Evolutionary conservation across 2,797 vertebrate species (phyloP).

Genomic region (Fratercula arctica): DNA sequence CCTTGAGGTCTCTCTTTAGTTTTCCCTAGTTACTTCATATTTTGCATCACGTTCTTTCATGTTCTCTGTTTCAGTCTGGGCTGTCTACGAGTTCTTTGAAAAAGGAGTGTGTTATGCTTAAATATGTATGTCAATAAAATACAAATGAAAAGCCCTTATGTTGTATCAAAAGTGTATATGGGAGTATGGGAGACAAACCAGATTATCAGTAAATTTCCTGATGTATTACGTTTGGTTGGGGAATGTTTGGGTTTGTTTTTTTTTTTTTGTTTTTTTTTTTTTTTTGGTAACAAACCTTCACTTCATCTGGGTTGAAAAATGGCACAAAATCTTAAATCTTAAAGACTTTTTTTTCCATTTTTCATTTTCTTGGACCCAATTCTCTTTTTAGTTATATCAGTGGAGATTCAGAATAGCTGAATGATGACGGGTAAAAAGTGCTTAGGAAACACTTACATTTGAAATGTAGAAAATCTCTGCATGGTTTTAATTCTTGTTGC

Average conservation of each 20-base stretch:
- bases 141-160: not conserved
- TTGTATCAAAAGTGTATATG: not conserved
- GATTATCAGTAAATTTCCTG: not conserved
- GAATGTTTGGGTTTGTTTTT: no score
- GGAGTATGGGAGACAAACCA: not conserved
- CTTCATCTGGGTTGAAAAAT: not conserved
- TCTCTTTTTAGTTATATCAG: not conserved
- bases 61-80: not conserved
- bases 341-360: not conserved
- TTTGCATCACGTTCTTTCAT: not conserved
- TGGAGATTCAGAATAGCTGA: not conserved
- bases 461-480: not conserved
- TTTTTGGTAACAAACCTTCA: not conserved
- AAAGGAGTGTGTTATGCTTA: not conserved
- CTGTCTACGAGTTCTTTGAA: not conserved
- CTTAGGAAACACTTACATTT: not conserved
- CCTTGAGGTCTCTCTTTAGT: not conserved
- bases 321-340: not conserved
- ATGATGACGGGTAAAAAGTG: not conserved
- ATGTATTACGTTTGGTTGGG: not conserved
- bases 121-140: not conserved
- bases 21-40: not conserved
- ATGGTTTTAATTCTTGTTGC: not conserved
- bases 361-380: not conserved
- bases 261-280: not conserved